phyloP scores from a whole-genome alignment of 2,113 vertebrate genomes.

The Ramphastos sulfuratus region DNA sequence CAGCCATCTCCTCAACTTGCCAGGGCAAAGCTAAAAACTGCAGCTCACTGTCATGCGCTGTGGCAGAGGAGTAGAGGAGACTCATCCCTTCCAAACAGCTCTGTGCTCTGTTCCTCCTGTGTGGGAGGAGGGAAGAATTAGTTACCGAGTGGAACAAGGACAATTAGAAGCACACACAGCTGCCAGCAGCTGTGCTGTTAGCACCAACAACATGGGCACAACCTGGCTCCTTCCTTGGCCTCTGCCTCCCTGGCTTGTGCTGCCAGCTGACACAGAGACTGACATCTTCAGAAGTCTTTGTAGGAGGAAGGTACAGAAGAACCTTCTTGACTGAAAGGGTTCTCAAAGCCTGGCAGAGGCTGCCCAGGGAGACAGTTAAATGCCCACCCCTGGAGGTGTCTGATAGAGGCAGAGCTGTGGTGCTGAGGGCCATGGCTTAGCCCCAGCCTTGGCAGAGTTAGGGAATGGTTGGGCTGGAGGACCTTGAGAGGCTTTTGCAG shows the following conservation, averaged over 20 bases:
- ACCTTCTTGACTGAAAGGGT: neutral
- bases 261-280: neutral
- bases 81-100: constrained; percentile 47
- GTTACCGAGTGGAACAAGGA: constrained; percentile 44
- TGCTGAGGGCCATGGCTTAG: no score
- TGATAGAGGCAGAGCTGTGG: no score
- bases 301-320: neutral
- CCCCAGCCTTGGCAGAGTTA: no score
- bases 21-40: constrained; percentile 62
- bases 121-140: constrained; percentile 61
- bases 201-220: neutral
- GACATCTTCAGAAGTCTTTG: fast-evolving
- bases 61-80: constrained; percentile 39
- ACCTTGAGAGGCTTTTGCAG: no score
- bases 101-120: neutral
- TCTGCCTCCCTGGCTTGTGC: neutral
- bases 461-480: no score
- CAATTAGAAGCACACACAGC: constrained; percentile 52
- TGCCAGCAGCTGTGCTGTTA: constrained; percentile 37
- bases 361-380: no score
- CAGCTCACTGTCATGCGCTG: constrained; percentile 39
- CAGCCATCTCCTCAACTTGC: neutral
- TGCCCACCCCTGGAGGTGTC: no score
- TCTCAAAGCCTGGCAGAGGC: no score
- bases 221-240: neutral